Evolutionary conservation across 2,797 vertebrate genomes (phyloP), one percentile per base, ranked within the genome.

Genomic region (Dipus sagitta): DNA sequence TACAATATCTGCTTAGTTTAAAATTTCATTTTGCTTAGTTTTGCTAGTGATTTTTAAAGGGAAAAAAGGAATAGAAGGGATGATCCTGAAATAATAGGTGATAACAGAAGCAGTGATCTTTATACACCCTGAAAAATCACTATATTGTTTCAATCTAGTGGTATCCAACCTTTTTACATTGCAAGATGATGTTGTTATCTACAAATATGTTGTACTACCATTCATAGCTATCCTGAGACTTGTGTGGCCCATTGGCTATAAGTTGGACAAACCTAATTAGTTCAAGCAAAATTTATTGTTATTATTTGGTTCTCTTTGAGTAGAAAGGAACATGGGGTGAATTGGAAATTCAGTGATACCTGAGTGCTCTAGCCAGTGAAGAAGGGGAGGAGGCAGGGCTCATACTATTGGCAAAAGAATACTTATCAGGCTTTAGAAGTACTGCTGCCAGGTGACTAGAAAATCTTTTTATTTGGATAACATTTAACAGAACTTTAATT

Each of bases 381-480:
- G 34, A 78, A 86, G 76, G 4, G 30, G 32, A 94, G 24, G 60
- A 72, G 32, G 52, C 38, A 90, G 58, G 58, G 24, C n/a, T 95
- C 74, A 84, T 47, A 78, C 26, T 58, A 17, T 83, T 32, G 52
- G 52, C 20, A 82, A 86, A 88, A 38, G 15, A 74, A 60, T 91
- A 28, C 23, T 86, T 81, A 3, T 52, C 1, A 85, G 75, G 21
- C 17, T 95, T 92, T 91, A 24, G 5, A 1, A 54, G 42, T 79
- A 28, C 54, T 74, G 68, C 21, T 91, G 52, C 75, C 81, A 90
- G 17, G 47, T 94, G 52, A 96, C n/a, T 13, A 87, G 60, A 95
- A 15, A 42, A 87, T 47, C 89, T 18, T 52, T 32, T 86, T 81
- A 77, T 65, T 26, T 75, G 54, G 87, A 32, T 42, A 94, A 91